Conservation (phyloP, 2,113 vertebrate genomes). For the Athene noctua region DNA sequence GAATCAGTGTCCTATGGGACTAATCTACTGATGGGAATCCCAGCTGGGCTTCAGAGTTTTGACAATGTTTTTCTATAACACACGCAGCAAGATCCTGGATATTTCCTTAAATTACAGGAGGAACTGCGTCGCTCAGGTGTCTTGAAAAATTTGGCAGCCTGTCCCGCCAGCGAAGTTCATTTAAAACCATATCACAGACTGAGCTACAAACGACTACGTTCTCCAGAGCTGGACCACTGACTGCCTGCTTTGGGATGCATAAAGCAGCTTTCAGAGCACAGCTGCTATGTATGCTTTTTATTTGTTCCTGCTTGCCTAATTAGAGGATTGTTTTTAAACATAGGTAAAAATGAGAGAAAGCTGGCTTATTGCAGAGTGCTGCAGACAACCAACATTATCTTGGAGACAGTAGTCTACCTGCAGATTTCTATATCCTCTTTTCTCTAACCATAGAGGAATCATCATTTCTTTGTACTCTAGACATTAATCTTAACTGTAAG, state of each 20-base stretch:
- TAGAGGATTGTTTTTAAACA: not conserved
- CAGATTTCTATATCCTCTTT: not conserved
- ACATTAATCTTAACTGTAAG: not conserved
- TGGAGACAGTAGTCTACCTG: not conserved
- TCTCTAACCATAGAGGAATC: not conserved
- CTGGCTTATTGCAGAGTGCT: not conserved
- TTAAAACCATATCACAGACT: not conserved
- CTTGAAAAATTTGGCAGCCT: not conserved
- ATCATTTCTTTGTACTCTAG: not conserved
- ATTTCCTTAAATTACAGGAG: not conserved
- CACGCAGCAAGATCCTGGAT: not conserved
- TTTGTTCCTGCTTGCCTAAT: not conserved
- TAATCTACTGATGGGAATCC: not conserved
- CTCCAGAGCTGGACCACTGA: not conserved
- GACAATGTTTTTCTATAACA: not conserved
- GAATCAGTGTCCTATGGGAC: not conserved
- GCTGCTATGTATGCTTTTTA: not conserved
- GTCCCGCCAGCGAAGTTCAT: not conserved
- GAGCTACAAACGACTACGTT: not conserved
- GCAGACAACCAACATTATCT: not conserved
- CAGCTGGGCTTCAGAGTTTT: not conserved
- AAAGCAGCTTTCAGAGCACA: not conserved
- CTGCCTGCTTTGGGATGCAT: not conserved
- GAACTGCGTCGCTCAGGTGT: not conserved
- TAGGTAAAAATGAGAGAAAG: not conserved